phyloP scores from a whole-genome alignment of 2,888 invertebrate genomes.

The Elysia crispata region DNA sequence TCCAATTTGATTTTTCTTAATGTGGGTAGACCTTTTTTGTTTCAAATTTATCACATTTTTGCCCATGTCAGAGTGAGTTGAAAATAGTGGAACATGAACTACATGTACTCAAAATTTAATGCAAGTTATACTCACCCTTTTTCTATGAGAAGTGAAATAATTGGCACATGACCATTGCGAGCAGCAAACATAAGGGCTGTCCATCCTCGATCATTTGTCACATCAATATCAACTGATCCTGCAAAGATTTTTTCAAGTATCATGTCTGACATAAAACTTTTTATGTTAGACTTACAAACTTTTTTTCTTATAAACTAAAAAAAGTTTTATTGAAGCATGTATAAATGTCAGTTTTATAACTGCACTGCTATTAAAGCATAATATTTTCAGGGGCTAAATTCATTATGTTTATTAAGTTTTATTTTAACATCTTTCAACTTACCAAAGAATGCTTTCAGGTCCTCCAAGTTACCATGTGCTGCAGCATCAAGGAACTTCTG shows the following conservation, averaged over 20 bases:
- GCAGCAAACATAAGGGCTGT: slow-evolving; percentile 77
- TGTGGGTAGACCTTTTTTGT: neutral
- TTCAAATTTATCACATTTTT: neutral
- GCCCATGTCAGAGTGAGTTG: neutral
- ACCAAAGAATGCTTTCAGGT: slow-evolving; percentile 56
- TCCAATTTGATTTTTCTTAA: too few species aligned
- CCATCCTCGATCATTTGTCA: slow-evolving; percentile 73
- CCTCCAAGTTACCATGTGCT: slow-evolving; percentile 61
- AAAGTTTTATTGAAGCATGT: too few species aligned
- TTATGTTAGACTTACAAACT: too few species aligned
- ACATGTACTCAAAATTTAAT: neutral
- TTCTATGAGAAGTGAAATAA: slow-evolving; percentile 68
- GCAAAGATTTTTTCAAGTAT: too few species aligned
- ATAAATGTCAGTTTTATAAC: too few species aligned
- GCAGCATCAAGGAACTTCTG: slow-evolving; percentile 63
- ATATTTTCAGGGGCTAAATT: too few species aligned
- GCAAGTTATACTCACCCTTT: slow-evolving; percentile 66
- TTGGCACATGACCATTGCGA: slow-evolving; percentile 70
- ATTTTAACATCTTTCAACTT: slow-evolving; percentile 52
- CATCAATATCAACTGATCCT: slow-evolving; percentile 62
- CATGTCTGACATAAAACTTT: too few species aligned
- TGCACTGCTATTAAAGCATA: too few species aligned
- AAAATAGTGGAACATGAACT: neutral
- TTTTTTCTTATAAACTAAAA: too few species aligned
- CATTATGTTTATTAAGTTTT: too few species aligned